These are phyloP conservation scores for Encarsia formosa DNA, from an alignment of 2,888 invertebrate species.

Conservation along the genomic window DNA sequence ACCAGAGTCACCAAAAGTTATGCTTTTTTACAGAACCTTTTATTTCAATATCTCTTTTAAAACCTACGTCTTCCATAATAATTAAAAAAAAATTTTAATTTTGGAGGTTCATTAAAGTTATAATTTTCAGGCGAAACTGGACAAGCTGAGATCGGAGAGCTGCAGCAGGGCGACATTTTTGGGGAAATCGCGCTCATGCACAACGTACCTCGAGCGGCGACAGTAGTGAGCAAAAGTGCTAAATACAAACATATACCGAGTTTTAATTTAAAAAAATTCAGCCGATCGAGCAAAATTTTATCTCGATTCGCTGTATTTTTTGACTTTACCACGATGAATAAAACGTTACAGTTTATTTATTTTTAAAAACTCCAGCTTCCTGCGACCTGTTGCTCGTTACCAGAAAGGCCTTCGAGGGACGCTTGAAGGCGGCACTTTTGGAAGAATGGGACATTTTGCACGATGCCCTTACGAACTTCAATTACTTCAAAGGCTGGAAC, in stretches of 20 bases:
- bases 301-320: too few relatives aligned
- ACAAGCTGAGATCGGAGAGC: slow-evolving; percentile 51
- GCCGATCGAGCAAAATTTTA: too few relatives aligned
- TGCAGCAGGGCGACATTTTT: slow-evolving; percentile 62
- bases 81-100: too few relatives aligned
- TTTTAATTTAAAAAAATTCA: too few relatives aligned
- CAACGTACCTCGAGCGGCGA: slow-evolving; percentile 59
- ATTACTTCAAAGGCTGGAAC: slow-evolving; percentile 62
- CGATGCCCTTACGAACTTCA: slow-evolving; percentile 59
- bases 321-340: too few relatives aligned
- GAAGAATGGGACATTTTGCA: slow-evolving; percentile 62
- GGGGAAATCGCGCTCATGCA: slow-evolving; percentile 66
- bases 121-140: slow-evolving; percentile 35
- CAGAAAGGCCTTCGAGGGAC: slow-evolving; percentile 61
- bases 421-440: slow-evolving; percentile 58
- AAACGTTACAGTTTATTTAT: slow-evolving; percentile 3
- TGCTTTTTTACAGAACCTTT: too few relatives aligned
- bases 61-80: too few relatives aligned
- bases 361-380: slow-evolving; percentile 51
- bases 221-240: slow-evolving; percentile 54
- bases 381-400: slow-evolving; percentile 63
- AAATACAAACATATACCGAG: too few relatives aligned
- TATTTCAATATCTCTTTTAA: too few relatives aligned
- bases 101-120: too few relatives aligned
- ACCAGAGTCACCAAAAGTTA: too few relatives aligned